Evolutionary conservation across 2,888 invertebrate species (phyloP).

Genomic region (Lacanobia oleracea): DNA sequence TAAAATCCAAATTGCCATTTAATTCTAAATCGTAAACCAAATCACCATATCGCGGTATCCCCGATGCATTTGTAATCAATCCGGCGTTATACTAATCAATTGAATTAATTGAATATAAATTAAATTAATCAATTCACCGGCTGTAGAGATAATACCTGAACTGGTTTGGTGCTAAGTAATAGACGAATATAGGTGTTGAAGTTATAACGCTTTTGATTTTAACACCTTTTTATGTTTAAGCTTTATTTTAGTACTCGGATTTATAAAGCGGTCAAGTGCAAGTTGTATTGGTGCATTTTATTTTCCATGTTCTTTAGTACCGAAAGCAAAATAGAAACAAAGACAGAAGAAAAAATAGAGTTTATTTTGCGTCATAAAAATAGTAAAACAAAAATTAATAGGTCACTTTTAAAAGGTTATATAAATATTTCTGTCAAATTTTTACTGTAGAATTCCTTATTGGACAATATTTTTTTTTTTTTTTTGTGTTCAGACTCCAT

Average conservation of each 20-base stretch:
- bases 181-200: neutral
- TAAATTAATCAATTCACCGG: constrained; percentile 46
- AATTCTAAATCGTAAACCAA: constrained; percentile 22
- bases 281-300: neutral
- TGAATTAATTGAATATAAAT: constrained; percentile 46
- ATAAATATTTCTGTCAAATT: too few relatives aligned
- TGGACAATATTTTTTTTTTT: too few relatives aligned
- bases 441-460: too few relatives aligned
- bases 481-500: too few relatives aligned
- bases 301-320: neutral
- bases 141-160: constrained; percentile 40
- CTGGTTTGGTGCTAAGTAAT: constrained; percentile 39
- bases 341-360: too few relatives aligned
- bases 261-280: neutral
- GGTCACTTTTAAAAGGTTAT: too few relatives aligned
- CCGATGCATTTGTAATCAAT: constrained; percentile 43
- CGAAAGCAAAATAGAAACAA: too few relatives aligned
- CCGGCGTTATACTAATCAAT: constrained; percentile 32
- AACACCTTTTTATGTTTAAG: neutral
- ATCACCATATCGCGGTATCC: constrained; percentile 25
- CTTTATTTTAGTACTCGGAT: neutral
- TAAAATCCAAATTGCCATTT: constrained; percentile 4
- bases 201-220: constrained; percentile 20
- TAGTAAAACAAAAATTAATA: too few relatives aligned
- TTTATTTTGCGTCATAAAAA: too few relatives aligned